phyloP scores from a whole-genome alignment of 2,797 vertebrate species.

The Pterois miles region DNA sequence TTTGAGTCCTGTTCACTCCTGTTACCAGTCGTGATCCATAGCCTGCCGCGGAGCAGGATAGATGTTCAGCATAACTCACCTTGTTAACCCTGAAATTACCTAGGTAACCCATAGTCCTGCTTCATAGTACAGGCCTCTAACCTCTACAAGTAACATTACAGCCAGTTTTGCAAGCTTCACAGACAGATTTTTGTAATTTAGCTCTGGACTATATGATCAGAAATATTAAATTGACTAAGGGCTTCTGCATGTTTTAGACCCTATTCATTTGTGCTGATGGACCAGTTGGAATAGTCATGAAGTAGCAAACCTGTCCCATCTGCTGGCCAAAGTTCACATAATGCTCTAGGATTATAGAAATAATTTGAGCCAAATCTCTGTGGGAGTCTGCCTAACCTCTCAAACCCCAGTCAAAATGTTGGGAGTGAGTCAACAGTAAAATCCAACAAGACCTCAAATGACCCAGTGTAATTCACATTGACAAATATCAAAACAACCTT shows the following conservation, averaged over 20 bases:
- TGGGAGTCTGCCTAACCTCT: background rate
- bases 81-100: too few relatives aligned
- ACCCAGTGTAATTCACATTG: slow-evolving; percentile 16
- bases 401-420: background rate
- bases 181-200: background rate
- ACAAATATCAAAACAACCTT: background rate
- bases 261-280: background rate
- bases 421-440: background rate
- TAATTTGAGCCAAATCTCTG: background rate
- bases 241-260: background rate
- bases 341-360: background rate
- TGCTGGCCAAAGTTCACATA: background rate
- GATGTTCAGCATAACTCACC: too few relatives aligned
- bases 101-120: too few relatives aligned
- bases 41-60: too few relatives aligned
- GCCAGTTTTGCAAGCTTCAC: background rate
- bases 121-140: too few relatives aligned
- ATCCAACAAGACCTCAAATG: slow-evolving; percentile 8
- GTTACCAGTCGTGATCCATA: too few relatives aligned
- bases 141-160: background rate
- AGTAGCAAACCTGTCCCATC: background rate
- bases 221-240: background rate
- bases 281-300: background rate
- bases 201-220: background rate
- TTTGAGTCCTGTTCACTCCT: too few relatives aligned